Base-by-base conservation (phyloP, 2,888 invertebrate species). In the Hypomecis punctinalis region DNA sequence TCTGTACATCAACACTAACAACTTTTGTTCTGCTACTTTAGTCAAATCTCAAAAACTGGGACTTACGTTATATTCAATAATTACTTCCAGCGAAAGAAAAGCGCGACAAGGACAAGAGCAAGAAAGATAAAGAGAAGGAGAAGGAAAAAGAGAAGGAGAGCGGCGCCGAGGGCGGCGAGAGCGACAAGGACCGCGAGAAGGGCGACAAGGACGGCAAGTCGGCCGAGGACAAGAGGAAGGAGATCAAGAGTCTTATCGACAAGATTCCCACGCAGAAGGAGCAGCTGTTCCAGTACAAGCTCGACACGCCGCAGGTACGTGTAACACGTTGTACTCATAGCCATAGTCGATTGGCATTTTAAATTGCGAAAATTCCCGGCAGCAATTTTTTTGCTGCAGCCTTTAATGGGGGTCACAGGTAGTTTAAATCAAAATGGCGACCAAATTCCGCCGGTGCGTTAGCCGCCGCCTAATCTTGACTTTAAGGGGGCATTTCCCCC, bases 251-350 rank as follows among this genome's bases (percentile, higher is more conserved):
- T 71, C 95, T 99, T 75, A 99, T 99, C 82, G 99, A 99, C 89
- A 97, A 97, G 93, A 99, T 99, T 83, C 99, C 99, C 66, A 99
- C 99, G 7, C 98, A 97, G 84, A 99, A 99, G 93, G 97, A 97
- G 69, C 98, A 98, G 79, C 94, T 99, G 72, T 99, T 99, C 93
- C 97, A 96, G 72, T 99, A 97, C 90, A 96, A 96, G 77, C 95
- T 99, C 58, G 99, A 99, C 88, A 99, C 91, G 0, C 95, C 95
- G 66, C 96, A 97, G 90, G 92, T 92, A n/a, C n/a, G n/a, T n/a
- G n/a, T n/a, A 52, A 94, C 69, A 6, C 10, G 13, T 35, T 11
- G 37, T 36, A n/a, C 4, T 42, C 42, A 9, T 42, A 35, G 0
- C 48, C n/a, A 42, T 6, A n/a, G n/a, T n/a, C n/a, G n/a, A n/a